Base-by-base conservation (phyloP, 2,888 invertebrate genomes). In the Thera britannica region DNA sequence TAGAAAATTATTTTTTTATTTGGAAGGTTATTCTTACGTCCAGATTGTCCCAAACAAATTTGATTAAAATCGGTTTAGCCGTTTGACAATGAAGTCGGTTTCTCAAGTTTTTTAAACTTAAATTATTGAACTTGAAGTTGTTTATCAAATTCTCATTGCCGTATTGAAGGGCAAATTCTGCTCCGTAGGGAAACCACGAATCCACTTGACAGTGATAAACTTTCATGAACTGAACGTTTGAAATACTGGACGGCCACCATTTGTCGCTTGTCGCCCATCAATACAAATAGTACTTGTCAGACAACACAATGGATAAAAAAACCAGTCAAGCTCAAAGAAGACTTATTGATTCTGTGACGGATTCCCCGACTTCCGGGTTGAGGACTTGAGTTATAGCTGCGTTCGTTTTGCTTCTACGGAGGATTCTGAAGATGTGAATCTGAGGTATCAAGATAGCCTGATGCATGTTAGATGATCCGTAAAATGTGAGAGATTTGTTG, bases 261-360 rank as follows among this genome's bases (percentile, higher is more conserved):
- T 85, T 83, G 81, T 86, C 79, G 78, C 65, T 62, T 62, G 62
- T 57, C 60, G 41, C 44, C 75, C 77, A 78, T 83, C 82, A 80
- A 79, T 80, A 82, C 83, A 82, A 80, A 85, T 89, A 73, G 68
- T 67, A 61, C 68, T 67, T 70, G 72, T 73, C 65, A 60, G 56
- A 70, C 71, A 76, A 79, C 75, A 83, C 84, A 84, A 85, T 85
- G 77, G 79, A 71, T 66, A 75, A 75, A 83, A 82, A 82, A 78
- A 70, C 65, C 70, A 72, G 75, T 71, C 72, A 74, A 62, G 66
- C 57, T 61, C 38, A 58, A 36, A 61, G 58, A 51, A 56, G 62
- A 68, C 46, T 65, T 64, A 55, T 64, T 58, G 52, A 62, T 58
- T 62, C 67, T 73, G 67, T 73, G 74, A 77, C 73, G 74, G 75